Conservation (phyloP, 2,113 vertebrate genomes). For the Pycnonotus jocosus region DNA sequence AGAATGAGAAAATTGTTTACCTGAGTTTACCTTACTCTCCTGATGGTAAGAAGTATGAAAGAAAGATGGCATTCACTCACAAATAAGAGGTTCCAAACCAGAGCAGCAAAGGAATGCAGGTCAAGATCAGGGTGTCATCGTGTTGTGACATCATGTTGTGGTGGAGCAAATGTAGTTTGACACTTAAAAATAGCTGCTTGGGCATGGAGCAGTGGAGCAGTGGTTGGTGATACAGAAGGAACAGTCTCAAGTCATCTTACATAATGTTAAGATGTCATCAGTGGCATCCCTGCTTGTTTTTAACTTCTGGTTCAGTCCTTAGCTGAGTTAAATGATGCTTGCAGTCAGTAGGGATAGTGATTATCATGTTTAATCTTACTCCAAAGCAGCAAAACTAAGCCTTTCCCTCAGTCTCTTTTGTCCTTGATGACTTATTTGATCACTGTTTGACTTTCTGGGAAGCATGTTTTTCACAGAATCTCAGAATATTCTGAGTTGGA, state of each 20-base stretch:
- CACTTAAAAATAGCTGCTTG: fast-evolving
- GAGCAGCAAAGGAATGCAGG: neutral
- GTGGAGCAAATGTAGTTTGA: fast-evolving
- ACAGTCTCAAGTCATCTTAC: neutral
- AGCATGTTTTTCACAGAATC: neutral
- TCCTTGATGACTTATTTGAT: neutral
- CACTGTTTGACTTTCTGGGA: neutral
- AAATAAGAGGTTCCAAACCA: neutral
- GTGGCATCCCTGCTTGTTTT: neutral
- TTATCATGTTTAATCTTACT: neutral
- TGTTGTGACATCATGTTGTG: neutral
- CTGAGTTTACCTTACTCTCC: neutral
- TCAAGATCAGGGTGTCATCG: neutral
- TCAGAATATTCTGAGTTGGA: neutral
- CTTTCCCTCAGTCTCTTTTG: neutral
- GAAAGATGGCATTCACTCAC: neutral
- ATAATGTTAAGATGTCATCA: neutral
- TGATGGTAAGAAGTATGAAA: neutral
- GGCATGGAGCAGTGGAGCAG: neutral
- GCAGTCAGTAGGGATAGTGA: neutral
- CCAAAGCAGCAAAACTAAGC: neutral
- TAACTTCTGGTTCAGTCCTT: neutral
- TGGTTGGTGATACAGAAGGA: neutral
- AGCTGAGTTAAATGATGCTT: neutral
- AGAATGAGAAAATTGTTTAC: neutral